Conservation (phyloP, 2,797 vertebrate species). For the Xiphophorus birchmanni region DNA sequence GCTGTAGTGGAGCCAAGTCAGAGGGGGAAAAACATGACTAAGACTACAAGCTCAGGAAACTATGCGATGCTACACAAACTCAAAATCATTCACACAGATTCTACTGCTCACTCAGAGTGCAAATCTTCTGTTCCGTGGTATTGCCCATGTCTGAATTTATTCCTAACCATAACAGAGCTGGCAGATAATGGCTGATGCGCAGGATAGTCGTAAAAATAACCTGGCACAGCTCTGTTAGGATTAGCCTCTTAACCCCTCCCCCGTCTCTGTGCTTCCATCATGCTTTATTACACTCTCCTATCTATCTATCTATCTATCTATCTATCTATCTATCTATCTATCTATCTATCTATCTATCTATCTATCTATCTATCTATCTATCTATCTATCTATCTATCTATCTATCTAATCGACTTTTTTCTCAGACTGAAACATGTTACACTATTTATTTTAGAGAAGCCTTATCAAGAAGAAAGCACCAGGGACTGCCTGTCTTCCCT, state of each 20-base stretch:
- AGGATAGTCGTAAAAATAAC: slow-evolving; percentile 77
- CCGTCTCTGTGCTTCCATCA: slow-evolving; percentile 50
- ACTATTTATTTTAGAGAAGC: slow-evolving; percentile 58
- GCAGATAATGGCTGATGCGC: slow-evolving; percentile 72
- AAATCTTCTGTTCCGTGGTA: slow-evolving; percentile 46
- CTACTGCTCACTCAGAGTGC: slow-evolving; percentile 30
- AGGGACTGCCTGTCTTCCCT: slow-evolving; percentile 43
- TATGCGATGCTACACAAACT: slow-evolving; percentile 29
- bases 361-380: slow-evolving; percentile 41
- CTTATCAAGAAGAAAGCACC: slow-evolving; percentile 55
- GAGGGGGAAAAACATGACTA: slow-evolving; percentile 11
- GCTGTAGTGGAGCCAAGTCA: slow-evolving; percentile 40
- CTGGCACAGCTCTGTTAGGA: slow-evolving; percentile 74
- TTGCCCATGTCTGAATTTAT: slow-evolving; percentile 76
- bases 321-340: slow-evolving; percentile 42
- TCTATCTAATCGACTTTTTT: neutral
- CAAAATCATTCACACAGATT: slow-evolving; percentile 34
- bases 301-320: slow-evolving; percentile 47
- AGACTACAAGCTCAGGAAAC: slow-evolving; percentile 15
- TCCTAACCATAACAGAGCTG: slow-evolving; percentile 74
- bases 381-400: slow-evolving; percentile 46
- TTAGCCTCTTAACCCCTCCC: slow-evolving; percentile 46
- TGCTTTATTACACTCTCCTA: slow-evolving; percentile 52
- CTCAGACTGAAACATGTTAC: slow-evolving; percentile 32
- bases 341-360: slow-evolving; percentile 40